Conservation (phyloP, 2,888 invertebrate species). For the Apamea anceps region DNA sequence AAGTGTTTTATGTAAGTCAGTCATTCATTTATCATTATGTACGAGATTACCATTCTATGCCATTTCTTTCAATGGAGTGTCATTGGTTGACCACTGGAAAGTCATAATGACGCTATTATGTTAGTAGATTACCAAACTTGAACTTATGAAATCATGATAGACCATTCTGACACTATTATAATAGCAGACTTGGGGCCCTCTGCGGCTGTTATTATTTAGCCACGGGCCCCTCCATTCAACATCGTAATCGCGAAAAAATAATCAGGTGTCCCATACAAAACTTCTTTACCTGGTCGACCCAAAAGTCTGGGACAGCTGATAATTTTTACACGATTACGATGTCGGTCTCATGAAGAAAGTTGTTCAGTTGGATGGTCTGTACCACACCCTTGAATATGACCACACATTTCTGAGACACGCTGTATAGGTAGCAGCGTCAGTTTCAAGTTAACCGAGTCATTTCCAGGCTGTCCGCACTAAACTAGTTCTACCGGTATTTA, state of each 20-base stretch:
- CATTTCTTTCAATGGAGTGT: too few relatives aligned
- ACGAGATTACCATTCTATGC: too few relatives aligned
- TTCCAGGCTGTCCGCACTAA: slow-evolving; percentile 47
- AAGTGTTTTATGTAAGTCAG: too few relatives aligned
- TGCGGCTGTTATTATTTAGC: too few relatives aligned
- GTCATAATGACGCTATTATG: too few relatives aligned
- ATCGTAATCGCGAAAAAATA: neutral
- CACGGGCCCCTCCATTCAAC: too few relatives aligned
- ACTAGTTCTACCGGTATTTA: slow-evolving; percentile 27
- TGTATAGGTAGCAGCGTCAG: neutral
- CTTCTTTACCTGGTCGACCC: neutral
- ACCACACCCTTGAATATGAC: neutral
- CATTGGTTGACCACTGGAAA: too few relatives aligned
- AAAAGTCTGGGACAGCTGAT: neutral
- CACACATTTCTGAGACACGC: neutral
- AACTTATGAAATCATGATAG: too few relatives aligned
- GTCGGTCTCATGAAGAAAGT: neutral
- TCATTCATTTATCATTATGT: too few relatives aligned
- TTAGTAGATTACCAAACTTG: too few relatives aligned
- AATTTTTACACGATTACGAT: neutral
- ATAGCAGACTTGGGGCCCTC: too few relatives aligned
- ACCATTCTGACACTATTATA: too few relatives aligned
- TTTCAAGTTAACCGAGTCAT: slow-evolving; percentile 45
- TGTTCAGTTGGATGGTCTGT: neutral
- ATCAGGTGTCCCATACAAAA: neutral